Evolutionary conservation across 2,113 vertebrate genomes (phyloP), one percentile per base, ranked within the genome.

Genomic region (Columbina picui): DNA sequence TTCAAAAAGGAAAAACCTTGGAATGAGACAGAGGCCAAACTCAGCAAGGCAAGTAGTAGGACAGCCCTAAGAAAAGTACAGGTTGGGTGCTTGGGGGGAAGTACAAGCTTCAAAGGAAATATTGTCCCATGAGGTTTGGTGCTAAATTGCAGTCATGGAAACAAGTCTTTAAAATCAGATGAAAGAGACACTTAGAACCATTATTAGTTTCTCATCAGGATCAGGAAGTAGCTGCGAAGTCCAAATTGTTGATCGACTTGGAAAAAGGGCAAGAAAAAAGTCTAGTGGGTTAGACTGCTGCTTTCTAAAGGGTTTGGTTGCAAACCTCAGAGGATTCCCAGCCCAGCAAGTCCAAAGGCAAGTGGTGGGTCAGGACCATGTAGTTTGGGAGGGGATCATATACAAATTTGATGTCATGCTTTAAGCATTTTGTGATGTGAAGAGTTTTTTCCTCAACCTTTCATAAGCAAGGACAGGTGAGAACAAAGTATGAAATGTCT

Each of bases 381-480:
- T 27, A 25, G 9, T 29, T 34, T 27, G 19, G n/a, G 50, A 90
- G 30, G 4, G 84, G 30, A 41, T 18, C 7, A 8, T 20, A 30
- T 2, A 36, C 52, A 61, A 30, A 29, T 53, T 59, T 63, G 6
- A 49, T 71, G 39, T 50, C 63, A 82, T 47, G 20, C 34, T 84
- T 90, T 34, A 47, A 92, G 68, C 8, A 16, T 56, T 71, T 56
- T 12, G 50, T 38, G 25, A 38, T 75, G 13, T 59, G 52, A 61
- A 60, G 39, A n/a, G 12, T 3, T 26, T 87, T 82, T 67, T 7
- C 32, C 10, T 55, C 67, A 63, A 5, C 17, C 6, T 79, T 82
- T 82, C 22, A 8, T 67, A 32, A 81, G 2, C 0, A 0, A 50
- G 32, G 21, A 39, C 14, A 56, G 32, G 11, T 59, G 34, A 60